Percentiles rank a stretch among this genome's conserved stretches.
Evolutionary conservation across 1,140 invertebrate genomes (phyloP).

Genomic region (Meteorus sp.): DNA sequence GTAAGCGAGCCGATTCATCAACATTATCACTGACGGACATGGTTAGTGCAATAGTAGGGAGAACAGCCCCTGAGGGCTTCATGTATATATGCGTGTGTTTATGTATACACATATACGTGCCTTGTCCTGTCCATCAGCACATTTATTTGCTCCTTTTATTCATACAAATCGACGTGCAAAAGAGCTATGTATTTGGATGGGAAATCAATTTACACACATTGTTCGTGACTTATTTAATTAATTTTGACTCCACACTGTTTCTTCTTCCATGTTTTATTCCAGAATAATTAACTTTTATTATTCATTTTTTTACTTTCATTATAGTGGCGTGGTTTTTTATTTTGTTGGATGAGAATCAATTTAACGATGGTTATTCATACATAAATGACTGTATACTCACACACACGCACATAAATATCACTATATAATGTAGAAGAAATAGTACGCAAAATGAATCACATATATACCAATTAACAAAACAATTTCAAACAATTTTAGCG

Average conservation of each 20-base stretch:
- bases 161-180: not conserved
- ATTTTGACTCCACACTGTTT: not conserved
- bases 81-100: too few relatives aligned
- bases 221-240: not conserved
- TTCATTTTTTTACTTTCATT: too few relatives aligned
- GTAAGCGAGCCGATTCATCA: conserved; percentile 51
- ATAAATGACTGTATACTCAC: too few relatives aligned
- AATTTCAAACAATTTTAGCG: too few relatives aligned
- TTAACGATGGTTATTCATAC: too few relatives aligned
- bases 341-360: too few relatives aligned
- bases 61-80: conserved; percentile 32
- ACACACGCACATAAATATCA: too few relatives aligned
- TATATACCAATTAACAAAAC: too few relatives aligned
- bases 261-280: not conserved
- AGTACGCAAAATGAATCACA: not conserved
- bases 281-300: too few relatives aligned
- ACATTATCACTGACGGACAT: conserved; percentile 52
- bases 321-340: not conserved
- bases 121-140: conserved; percentile 16
- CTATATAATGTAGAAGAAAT: too few relatives aligned
- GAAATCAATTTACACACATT: conserved; percentile 1
- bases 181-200: not conserved
- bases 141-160: conserved; percentile 6
- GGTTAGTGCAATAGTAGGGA: conserved; percentile 42
- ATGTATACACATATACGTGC: too few relatives aligned